Percentiles rank a stretch among this genome's conserved stretches.
Evolutionary conservation across 2,113 vertebrate genomes (phyloP).

Genomic region (Rynchops niger): DNA sequence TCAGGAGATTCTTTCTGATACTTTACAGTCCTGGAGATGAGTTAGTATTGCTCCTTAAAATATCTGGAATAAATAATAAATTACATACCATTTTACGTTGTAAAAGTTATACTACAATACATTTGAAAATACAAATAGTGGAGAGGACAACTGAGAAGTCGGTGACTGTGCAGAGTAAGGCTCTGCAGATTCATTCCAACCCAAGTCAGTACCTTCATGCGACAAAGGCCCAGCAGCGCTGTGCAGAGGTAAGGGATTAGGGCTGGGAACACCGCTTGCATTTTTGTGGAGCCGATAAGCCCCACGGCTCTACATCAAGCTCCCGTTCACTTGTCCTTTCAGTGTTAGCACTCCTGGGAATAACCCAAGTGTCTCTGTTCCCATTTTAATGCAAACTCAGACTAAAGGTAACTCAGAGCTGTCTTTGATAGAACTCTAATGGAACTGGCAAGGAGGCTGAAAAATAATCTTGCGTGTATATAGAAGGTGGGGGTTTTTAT

Average conservation of each 20-base stretch:
- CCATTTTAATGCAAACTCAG: not conserved
- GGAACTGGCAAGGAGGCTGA: not conserved
- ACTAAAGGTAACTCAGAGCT: not conserved
- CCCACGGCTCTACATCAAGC: not conserved
- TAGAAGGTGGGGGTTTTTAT: not conserved
- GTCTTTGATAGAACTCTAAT: not conserved
- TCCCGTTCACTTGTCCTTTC: not conserved
- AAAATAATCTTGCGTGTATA: not conserved
- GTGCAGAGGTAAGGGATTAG: not conserved
- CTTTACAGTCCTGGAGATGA: not conserved
- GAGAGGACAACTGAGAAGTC: not conserved
- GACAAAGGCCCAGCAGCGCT: not conserved
- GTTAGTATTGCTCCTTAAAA: not conserved
- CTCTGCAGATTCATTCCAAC: not conserved
- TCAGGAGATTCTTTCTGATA: not conserved
- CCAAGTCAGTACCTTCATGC: not conserved
- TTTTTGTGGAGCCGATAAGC: not conserved
- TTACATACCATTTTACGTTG: not conserved
- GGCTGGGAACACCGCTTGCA: not conserved
- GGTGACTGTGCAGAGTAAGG: not conserved
- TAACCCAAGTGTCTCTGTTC: not conserved
- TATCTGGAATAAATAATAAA: not conserved
- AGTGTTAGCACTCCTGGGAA: not conserved
- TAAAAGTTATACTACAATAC: not conserved
- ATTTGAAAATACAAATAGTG: not conserved